Base-by-base conservation (phyloP, 2,113 vertebrate species). In the Tinamus guttatus region DNA sequence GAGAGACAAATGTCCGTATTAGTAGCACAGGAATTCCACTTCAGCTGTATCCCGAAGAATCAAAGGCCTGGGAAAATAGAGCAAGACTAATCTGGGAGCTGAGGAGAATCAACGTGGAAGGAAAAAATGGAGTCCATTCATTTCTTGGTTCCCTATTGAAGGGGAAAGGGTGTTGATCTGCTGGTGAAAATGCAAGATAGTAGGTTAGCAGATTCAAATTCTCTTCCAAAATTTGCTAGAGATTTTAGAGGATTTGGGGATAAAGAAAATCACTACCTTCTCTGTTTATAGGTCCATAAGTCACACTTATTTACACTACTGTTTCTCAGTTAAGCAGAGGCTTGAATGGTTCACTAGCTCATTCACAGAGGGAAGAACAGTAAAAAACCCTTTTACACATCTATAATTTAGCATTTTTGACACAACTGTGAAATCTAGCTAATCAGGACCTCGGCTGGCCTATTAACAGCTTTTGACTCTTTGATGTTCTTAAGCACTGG, bases 241-340 rank as follows among this genome's bases (percentile, higher is more conserved):
- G 62, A 2, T 56, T 36, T 19, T 40, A 22, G 36, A 36, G 32
- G 56, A 70, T 25, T 36, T 34, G 1, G 0, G 36, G 7, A 38
- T 7, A 70, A 36, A 27, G 25, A n/a, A 70, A 27, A 18, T 51
- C 14, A 36, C 24, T 11, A 1, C 40, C 0, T 0, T 22, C n/a
- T 34, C 30, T 0, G 0, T 24, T 25, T 12, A 0, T 11, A 9
- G 67, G 12, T 5, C 70, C 45, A 17, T 11, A 1, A 67, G 36
- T 83, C 6, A 12, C 8, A 1, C 7, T 32, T 28, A 13, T 52
- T 58, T 6, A 0, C 4, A 27, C 28, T 59, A 32, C 3, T n/a
- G 36, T 40, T 19, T 43, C 20, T 22, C 28, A 17, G 7, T 65
- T 47, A 34, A 59, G 27, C 58, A 43, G 21, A 20, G 52, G 25